Base-by-base conservation (phyloP, 2,113 vertebrate genomes). In the Choloepus hoffmanni region DNA sequence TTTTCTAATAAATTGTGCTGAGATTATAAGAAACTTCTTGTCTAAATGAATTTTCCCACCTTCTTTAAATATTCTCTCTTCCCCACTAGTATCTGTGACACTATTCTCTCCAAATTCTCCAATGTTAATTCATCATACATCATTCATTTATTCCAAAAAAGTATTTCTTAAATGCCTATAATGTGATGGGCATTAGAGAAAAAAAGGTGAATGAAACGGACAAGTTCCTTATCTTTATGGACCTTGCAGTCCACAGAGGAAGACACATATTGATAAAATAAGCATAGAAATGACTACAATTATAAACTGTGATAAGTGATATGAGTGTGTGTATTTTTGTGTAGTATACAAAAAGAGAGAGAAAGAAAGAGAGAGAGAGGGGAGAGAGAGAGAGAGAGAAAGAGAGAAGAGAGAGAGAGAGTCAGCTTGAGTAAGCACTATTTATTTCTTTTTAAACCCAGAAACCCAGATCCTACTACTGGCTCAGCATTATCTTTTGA, bases 11-110 rank as follows among this genome's bases (percentile, higher is more conserved):
- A 68, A 68, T 81, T 60, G 60, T 26, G 43, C 43, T 18, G 89
- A 58, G 24, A 65, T 77, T 40, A 82, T 28, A 62, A 86, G 53
- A 60, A 96, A 65, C 7, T 26, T 81, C 45, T 85, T 81, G 73
- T 28, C 30, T 84, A 92, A 92, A 36, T 30, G 2, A 10, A 72
- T 70, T 48, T 58, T 81, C 60, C 18, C 53, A 53, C 9, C 45
- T 84, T 85, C 48, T 89, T 82, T 74, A 88, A 78, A 67, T 72
- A n/a, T 67, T 81, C 33, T 89, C 82, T 67, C 83, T 77, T 67
- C 78, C 23, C 65, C 18, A 77, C 70, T 70, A 76, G 40, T 88
- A 85, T 85, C 33, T 92, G 16, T 7, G n/a, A 58, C 12, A 78
- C 40, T 74, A 65, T 30, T 70, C 15, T 88, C 26, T 89, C 62